A percentile compares a stretch with the other conserved stretches of the same genome.
Conservation (phyloP, 2,888 invertebrate genomes). For the Harpagoxenus sublaevis region DNA sequence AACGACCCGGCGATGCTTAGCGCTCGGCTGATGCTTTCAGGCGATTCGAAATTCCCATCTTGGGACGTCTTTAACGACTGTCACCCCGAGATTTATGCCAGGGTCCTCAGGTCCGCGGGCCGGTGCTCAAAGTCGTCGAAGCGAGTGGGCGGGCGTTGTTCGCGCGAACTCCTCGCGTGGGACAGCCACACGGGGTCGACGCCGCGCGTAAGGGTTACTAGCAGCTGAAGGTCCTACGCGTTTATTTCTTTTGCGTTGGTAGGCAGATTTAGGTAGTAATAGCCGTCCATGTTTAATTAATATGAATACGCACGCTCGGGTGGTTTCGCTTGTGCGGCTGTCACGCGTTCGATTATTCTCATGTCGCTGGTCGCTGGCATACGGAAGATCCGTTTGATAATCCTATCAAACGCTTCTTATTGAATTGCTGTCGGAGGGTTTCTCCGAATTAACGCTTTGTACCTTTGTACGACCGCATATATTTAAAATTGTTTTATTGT, state of each 20-base stretch:
- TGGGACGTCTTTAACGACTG: conserved; percentile 44
- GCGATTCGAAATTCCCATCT: conserved; percentile 54
- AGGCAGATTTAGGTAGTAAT: conserved; percentile 18
- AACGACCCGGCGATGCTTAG: conserved; percentile 49
- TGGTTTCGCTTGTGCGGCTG: neutral
- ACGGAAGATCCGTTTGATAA: conserved; percentile 3
- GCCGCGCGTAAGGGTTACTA: neutral
- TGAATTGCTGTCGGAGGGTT: neutral
- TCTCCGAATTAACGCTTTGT: neutral
- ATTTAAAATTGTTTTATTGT: neutral
- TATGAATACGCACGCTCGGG: conserved; percentile 7
- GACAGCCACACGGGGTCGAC: neutral
- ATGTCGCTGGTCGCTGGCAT: neutral
- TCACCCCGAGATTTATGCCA: conserved; percentile 49
- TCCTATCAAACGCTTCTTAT: conserved; percentile 5
- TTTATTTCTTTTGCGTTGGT: neutral
- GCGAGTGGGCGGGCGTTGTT: conserved; percentile 34
- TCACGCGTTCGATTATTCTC: neutral
- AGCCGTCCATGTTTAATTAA: conserved; percentile 16
- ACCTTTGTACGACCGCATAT: neutral
- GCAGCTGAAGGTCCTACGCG: neutral
- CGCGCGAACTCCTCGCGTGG: neutral
- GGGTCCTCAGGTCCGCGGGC: conserved; percentile 19
- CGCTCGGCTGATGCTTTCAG: conserved; percentile 50
- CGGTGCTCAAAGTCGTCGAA: conserved; percentile 40